These are phyloP conservation scores for Drosophila birchii DNA, from an alignment of 2,888 invertebrate species.

Conservation along the genomic window DNA sequence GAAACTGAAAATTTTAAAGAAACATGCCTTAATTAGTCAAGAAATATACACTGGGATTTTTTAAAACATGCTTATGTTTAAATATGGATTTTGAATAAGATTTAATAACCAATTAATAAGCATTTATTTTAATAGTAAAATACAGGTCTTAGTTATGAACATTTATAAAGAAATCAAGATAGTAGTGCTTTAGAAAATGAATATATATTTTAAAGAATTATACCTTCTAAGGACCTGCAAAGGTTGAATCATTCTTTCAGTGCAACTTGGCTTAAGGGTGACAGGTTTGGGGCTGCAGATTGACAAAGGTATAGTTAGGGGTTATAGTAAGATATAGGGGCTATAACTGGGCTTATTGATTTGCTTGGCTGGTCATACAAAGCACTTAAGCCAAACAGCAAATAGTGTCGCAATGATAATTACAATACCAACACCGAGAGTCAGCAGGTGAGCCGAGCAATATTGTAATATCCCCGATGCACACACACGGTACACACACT, in stretches of 20 bases:
- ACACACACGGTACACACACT: neutral
- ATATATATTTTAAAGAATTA: too few relatives aligned
- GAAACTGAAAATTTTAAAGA: neutral
- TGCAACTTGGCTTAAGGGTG: neutral
- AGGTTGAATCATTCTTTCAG: neutral
- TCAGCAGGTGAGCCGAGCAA: slow-evolving; percentile 39
- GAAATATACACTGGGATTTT: neutral
- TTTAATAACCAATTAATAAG: too few relatives aligned
- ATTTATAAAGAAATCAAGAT: neutral
- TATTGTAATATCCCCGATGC: slow-evolving; percentile 34
- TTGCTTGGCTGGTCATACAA: slow-evolving; percentile 55
- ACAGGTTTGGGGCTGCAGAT: neutral
- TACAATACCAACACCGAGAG: slow-evolving; percentile 70
- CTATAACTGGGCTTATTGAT: slow-evolving; percentile 65
- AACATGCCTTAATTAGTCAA: neutral
- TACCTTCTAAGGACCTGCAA: too few relatives aligned
- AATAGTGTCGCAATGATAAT: slow-evolving; percentile 80
- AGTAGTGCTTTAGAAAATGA: neutral
- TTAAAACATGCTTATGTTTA: neutral
- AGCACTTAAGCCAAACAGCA: slow-evolving; percentile 78
- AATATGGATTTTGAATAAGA: too few relatives aligned
- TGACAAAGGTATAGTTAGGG: neutral
- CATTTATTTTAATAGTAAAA: neutral
- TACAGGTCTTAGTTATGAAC: neutral
- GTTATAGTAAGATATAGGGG: slow-evolving; percentile 8